A percentile compares a stretch with the other conserved stretches of the same genome.
These are phyloP conservation scores for Amorpha juglandis DNA, from an alignment of 2,888 invertebrate species.

Conservation along the genomic window DNA sequence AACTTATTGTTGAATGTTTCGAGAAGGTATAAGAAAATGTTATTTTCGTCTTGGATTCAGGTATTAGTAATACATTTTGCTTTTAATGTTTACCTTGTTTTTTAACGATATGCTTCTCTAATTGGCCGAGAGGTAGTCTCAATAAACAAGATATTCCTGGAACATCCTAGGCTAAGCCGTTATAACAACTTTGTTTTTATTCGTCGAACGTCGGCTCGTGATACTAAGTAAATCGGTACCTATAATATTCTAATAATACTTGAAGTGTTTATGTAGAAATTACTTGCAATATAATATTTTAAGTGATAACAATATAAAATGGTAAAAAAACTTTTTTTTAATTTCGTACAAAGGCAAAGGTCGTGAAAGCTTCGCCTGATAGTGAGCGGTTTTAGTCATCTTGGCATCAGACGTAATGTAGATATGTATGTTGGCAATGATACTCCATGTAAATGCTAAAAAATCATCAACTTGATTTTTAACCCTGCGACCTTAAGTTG, in stretches of 20 bases:
- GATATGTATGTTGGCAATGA: no score
- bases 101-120: background rate
- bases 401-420: no score
- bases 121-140: background rate
- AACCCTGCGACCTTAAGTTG: no score
- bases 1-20: background rate
- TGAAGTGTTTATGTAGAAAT: background rate
- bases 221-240: background rate
- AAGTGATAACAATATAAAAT: no score
- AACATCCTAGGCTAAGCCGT: background rate
- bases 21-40: background rate
- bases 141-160: conserved; percentile 16
- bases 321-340: no score
- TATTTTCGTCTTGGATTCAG: background rate
- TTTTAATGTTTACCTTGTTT: background rate
- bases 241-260: background rate
- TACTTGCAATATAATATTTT: background rate
- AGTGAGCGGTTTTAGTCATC: no score
- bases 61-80: background rate
- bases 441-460: no score
- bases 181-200: conserved; percentile 13
- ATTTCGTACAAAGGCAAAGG: no score
- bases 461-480: no score
- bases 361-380: no score
- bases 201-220: background rate